A percentile compares a stretch with the other conserved stretches of the same genome.
These are phyloP conservation scores for Rhinogobio ventralis DNA, from an alignment of 2,797 vertebrate species.

Conservation along the genomic window DNA sequence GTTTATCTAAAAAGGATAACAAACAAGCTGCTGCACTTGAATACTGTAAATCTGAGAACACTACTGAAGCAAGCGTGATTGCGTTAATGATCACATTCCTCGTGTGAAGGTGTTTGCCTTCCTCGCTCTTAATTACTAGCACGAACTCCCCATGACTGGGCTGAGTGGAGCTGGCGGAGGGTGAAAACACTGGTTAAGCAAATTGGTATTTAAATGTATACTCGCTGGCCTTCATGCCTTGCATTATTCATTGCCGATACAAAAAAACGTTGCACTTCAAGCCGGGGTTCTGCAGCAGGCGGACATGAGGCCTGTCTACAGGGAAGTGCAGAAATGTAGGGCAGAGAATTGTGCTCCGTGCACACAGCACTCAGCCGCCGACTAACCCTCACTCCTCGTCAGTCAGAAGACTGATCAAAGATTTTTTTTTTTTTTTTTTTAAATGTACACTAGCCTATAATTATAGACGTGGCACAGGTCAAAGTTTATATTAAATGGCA, in stretches of 20 bases:
- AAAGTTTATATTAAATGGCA: background rate
- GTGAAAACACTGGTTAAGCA: slow-evolving; percentile 85
- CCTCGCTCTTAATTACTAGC: slow-evolving; percentile 67
- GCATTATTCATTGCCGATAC: slow-evolving; percentile 81
- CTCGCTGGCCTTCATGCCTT: slow-evolving; percentile 75
- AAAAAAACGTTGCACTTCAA: slow-evolving; percentile 74
- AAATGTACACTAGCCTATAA: background rate
- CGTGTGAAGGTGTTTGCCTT: slow-evolving; percentile 34
- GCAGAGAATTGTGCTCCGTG: slow-evolving; percentile 61
- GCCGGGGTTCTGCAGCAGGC: slow-evolving; percentile 54
- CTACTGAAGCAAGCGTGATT: background rate
- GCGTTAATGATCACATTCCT: slow-evolving; percentile 6
- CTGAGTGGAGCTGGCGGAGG: slow-evolving; percentile 75
- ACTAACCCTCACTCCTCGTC: background rate
- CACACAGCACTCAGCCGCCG: slow-evolving; percentile 4
- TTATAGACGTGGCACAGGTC: background rate
- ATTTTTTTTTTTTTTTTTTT: background rate
- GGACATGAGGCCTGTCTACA: slow-evolving; percentile 67
- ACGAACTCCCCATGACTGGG: slow-evolving; percentile 57
- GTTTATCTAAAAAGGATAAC: no score
- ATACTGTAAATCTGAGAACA: background rate
- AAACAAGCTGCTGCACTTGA: background rate
- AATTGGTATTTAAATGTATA: slow-evolving; percentile 87
- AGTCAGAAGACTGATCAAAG: background rate
- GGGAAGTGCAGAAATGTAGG: slow-evolving; percentile 73